These are phyloP conservation scores for Leuciscus idus DNA, from an alignment of 2,113 vertebrate genomes.

Conservation along the genomic window DNA sequence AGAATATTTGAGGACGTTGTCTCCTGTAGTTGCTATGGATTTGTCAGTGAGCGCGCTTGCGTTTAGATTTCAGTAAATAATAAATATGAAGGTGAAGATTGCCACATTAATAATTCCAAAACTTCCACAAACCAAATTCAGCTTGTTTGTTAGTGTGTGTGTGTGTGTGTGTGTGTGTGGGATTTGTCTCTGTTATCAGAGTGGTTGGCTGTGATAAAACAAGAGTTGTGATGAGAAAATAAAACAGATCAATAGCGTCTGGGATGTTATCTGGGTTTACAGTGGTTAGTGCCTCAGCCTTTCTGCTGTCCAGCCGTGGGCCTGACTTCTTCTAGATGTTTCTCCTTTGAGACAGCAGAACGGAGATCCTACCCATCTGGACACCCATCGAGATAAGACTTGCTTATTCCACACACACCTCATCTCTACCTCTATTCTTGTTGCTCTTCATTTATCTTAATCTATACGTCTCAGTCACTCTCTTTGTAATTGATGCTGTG, in stretches of 20 bases:
- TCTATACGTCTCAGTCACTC: conserved; percentile 1
- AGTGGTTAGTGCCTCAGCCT: conserved; percentile 13
- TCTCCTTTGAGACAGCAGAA: conserved; percentile 9
- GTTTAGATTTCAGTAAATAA: conserved; percentile 25
- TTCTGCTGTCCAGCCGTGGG: conserved; percentile 1
- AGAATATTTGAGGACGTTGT: neutral
- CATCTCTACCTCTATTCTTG: conserved; percentile 21
- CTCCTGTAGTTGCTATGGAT: neutral
- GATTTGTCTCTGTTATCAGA: neutral
- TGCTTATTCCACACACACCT: conserved; percentile 43
- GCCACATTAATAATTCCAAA: conserved; percentile 20
- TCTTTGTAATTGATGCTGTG: neutral
- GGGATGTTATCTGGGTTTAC: conserved; percentile 22
- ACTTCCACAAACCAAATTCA: neutral
- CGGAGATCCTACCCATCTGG: conserved; percentile 22
- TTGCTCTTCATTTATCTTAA: conserved; percentile 14
- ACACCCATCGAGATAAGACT: conserved; percentile 43
- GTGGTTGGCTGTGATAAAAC: conserved; percentile 20
- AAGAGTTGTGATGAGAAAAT: conserved; percentile 46
- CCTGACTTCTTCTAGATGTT: conserved; percentile 25
- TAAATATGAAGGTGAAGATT: conserved; percentile 2
- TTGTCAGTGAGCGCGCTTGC: neutral
- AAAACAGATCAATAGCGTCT: conserved; percentile 31
- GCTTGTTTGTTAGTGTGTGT: neutral
- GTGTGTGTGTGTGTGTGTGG: conserved; percentile 13